These are phyloP conservation scores for Scartelaos histophorus DNA, from an alignment of 2,113 vertebrate species.

Conservation along the genomic window DNA sequence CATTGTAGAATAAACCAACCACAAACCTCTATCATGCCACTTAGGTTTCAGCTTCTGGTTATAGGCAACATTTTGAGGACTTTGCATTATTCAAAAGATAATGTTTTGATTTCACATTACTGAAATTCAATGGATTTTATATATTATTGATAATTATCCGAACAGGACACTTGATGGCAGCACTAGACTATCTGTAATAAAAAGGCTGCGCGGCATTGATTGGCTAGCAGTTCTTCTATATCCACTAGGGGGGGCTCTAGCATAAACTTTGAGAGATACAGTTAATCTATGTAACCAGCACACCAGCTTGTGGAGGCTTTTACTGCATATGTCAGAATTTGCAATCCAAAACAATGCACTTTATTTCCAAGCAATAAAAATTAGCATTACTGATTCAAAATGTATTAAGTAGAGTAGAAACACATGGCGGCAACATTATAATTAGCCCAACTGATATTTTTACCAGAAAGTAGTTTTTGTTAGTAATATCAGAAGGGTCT, in stretches of 20 bases:
- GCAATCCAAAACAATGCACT: not conserved
- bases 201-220: not conserved
- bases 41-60: no score
- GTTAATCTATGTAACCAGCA: conserved; percentile 1
- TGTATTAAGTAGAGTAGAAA: not conserved
- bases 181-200: conserved; percentile 23
- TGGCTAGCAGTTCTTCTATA: not conserved
- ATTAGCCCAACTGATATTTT: not conserved
- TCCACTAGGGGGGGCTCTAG: conserved; percentile 41
- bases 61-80: no score
- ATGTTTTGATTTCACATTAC: not conserved
- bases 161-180: conserved; percentile 57
- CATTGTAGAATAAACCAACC: conserved; percentile 6
- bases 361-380: not conserved
- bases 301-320: conserved; percentile 9
- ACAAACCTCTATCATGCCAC: not conserved
- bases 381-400: not conserved
- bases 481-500: not conserved
- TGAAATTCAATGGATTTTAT: not conserved
- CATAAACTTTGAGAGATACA: conserved; percentile 4
- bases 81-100: no score
- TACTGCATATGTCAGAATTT: not conserved
- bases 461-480: not conserved
- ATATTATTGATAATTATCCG: not conserved
- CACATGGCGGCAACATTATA: not conserved